Percentiles rank a stretch among this genome's conserved stretches.
Conservation (phyloP, 2,113 vertebrate genomes). For the Lathamus discolor region DNA sequence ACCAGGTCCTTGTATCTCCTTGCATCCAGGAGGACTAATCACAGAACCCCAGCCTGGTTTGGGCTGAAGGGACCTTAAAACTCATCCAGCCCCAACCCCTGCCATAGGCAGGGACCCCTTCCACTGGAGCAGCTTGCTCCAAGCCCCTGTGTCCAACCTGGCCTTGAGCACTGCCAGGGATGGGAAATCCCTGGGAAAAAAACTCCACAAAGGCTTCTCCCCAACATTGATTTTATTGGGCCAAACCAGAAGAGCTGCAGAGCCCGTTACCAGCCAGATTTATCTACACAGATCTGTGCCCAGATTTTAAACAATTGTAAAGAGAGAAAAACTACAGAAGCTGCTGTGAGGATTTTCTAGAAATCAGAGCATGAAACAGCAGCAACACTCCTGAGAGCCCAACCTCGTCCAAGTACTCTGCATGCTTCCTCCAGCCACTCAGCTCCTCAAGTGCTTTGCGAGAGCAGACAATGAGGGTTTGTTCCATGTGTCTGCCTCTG, state of each 20-base stretch:
- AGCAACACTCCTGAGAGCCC: neutral
- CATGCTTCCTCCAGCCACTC: neutral
- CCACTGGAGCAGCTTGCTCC: neutral
- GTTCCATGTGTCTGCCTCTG: neutral
- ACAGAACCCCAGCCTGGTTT: neutral
- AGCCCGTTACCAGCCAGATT: fast-evolving
- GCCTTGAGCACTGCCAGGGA: neutral
- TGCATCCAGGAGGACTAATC: neutral
- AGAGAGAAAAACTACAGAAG: neutral
- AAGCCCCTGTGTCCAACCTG: neutral
- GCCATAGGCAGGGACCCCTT: neutral
- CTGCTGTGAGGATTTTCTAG: neutral
- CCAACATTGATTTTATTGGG: neutral
- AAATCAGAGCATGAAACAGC: neutral
- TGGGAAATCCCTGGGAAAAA: neutral
- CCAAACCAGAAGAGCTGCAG: neutral
- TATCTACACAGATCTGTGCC: too few species aligned
- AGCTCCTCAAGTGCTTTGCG: neutral
- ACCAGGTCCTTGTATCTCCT: neutral
- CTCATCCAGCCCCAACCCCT: neutral
- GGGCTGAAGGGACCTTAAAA: neutral
- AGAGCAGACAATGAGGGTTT: neutral
- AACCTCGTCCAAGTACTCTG: fast-evolving
- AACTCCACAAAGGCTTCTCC: neutral
- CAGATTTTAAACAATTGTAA: neutral